Evolutionary conservation across 2,888 invertebrate species (phyloP).

Genomic region (Amiota mariae): DNA sequence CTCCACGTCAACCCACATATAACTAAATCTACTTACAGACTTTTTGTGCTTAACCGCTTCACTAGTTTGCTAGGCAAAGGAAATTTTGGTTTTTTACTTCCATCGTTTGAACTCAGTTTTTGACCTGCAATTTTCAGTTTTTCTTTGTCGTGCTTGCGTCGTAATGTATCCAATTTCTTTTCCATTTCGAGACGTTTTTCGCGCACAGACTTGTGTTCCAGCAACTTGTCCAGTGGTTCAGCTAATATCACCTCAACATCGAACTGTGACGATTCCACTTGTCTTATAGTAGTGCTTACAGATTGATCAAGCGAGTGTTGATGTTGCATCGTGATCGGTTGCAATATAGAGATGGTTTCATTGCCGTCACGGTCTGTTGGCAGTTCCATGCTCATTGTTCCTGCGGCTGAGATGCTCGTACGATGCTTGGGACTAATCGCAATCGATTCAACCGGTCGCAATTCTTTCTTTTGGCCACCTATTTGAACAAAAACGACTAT

Average conservation of each 20-base stretch:
- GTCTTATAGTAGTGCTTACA: slow-evolving; percentile 67
- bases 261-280: slow-evolving; percentile 68
- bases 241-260: slow-evolving; percentile 77
- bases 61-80: slow-evolving; percentile 83
- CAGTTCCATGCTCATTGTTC: slow-evolving; percentile 64
- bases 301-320: slow-evolving; percentile 72
- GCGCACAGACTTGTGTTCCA: slow-evolving; percentile 86
- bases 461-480: slow-evolving; percentile 73
- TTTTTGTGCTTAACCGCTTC: slow-evolving; percentile 84
- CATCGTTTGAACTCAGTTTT: slow-evolving; percentile 76
- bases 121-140: slow-evolving; percentile 77
- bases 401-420: slow-evolving; percentile 67
- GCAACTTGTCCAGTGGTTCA: slow-evolving; percentile 85
- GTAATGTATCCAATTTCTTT: slow-evolving; percentile 87
- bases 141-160: slow-evolving; percentile 88
- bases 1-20: slow-evolving; percentile 39
- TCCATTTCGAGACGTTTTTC: slow-evolving; percentile 89
- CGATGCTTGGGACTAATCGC: slow-evolving; percentile 75
- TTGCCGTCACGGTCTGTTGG: slow-evolving; percentile 59
- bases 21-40: slow-evolving; percentile 78
- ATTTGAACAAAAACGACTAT: slow-evolving; percentile 74
- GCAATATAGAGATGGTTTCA: slow-evolving; percentile 51
- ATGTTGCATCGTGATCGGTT: slow-evolving; percentile 65
- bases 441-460: slow-evolving; percentile 71
- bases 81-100: slow-evolving; percentile 81